Percentiles rank a stretch among this genome's conserved stretches.
Evolutionary conservation across 2,113 vertebrate genomes (phyloP).

Genomic region (Capricornis sumatraensis): DNA sequence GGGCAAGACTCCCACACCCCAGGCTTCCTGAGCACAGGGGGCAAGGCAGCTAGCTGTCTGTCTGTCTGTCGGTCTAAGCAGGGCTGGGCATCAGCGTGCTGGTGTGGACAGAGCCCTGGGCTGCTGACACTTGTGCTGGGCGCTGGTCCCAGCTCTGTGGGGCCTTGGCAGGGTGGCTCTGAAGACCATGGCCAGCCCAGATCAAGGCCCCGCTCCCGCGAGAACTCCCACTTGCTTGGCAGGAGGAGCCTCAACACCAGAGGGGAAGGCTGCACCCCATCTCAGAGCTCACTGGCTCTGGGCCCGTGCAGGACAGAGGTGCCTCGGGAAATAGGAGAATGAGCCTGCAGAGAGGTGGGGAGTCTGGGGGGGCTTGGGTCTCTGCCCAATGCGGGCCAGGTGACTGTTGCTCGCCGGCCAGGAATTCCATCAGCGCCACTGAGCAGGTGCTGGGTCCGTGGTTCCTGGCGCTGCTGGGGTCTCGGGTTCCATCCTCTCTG

Average conservation of each 20-base stretch:
- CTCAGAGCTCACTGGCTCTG: fast-evolving
- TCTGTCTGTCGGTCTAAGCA: neutral
- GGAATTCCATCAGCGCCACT: conserved; percentile 24
- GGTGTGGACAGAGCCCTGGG: neutral
- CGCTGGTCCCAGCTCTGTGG: neutral
- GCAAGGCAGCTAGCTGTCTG: neutral
- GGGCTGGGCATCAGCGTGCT: neutral
- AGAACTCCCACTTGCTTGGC: neutral
- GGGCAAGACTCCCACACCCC: neutral
- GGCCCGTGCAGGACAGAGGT: neutral
- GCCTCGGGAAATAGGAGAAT: neutral
- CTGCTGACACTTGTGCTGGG: neutral
- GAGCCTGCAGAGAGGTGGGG: neutral
- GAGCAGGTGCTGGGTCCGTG: conserved; percentile 30
- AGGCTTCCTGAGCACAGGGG: fast-evolving
- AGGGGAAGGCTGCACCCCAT: neutral
- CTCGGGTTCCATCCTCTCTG: conserved; percentile 55
- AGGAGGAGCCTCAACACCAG: neutral
- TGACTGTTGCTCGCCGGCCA: conserved; percentile 19
- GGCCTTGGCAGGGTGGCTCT: neutral
- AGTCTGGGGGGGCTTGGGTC: neutral
- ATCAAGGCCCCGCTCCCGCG: neutral
- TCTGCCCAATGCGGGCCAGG: conserved; percentile 27
- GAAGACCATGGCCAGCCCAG: neutral
- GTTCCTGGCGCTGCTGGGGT: neutral